phyloP scores from a whole-genome alignment of 2,797 vertebrate genomes.

The Poecilia gillii region DNA sequence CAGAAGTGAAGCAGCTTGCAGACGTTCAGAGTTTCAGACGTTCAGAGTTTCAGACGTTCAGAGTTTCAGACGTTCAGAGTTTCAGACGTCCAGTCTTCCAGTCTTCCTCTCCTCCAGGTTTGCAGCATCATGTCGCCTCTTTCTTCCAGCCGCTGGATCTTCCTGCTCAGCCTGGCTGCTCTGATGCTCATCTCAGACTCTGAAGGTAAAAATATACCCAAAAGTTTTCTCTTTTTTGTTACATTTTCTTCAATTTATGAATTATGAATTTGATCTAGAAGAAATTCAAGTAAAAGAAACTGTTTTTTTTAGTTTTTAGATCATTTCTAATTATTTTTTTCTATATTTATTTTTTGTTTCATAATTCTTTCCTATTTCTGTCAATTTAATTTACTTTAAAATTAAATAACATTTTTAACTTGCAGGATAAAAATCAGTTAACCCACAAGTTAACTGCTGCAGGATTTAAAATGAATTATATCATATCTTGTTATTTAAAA shows the following conservation, averaged over 20 bases:
- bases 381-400: not conserved
- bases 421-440: not conserved
- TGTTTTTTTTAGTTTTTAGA: not conserved
- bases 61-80: no score
- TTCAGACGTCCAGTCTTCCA: not conserved
- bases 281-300: not conserved
- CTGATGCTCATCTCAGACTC: constrained; percentile 15
- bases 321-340: not conserved
- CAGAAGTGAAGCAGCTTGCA: not conserved
- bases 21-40: no score
- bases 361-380: not conserved
- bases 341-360: not conserved
- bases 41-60: no score
- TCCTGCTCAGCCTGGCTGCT: constrained; percentile 36
- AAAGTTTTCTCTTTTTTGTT: not conserved
- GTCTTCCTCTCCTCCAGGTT: not conserved
- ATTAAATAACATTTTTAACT: not conserved
- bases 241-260: not conserved
- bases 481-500: not conserved
- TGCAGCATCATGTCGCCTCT: constrained; percentile 34
- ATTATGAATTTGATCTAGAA: not conserved
- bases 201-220: constrained; percentile 32
- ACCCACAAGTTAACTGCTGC: no score
- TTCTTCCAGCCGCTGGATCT: constrained; percentile 16
- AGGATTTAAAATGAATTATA: not conserved